Conservation (phyloP, 2,797 vertebrate species). For the Hydrolagus colliei region DNA sequence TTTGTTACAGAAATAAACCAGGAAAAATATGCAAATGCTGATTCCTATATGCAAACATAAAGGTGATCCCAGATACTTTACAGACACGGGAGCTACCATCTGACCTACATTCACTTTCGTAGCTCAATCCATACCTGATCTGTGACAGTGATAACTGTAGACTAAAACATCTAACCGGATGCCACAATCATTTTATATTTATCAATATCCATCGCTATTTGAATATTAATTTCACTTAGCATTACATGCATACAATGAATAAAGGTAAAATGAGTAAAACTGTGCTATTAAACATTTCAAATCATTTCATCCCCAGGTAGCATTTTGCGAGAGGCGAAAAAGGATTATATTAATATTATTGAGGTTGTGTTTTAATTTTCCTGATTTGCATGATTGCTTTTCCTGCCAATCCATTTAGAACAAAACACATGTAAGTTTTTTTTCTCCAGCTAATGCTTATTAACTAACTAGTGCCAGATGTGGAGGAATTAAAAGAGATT, state of each 20-base stretch:
- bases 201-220: neutral
- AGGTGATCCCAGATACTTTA: too few species aligned
- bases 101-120: too few species aligned
- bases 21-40: too few species aligned
- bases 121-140: too few species aligned
- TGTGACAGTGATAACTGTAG: neutral
- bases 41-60: too few species aligned
- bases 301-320: neutral
- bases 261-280: neutral
- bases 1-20: too few species aligned
- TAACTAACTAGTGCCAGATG: neutral
- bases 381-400: neutral
- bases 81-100: too few species aligned
- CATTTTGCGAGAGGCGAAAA: neutral
- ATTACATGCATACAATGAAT: neutral
- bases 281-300: neutral
- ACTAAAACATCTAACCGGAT: neutral
- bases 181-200: neutral
- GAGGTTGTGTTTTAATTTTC: neutral
- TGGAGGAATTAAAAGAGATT: neutral
- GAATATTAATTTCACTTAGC: neutral
- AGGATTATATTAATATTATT: neutral
- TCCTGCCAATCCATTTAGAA: neutral
- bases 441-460: neutral
- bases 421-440: neutral